Percentiles rank a stretch among this genome's conserved stretches.
Conservation (phyloP, 2,797 vertebrate species). For the Adelosebastes latens region DNA sequence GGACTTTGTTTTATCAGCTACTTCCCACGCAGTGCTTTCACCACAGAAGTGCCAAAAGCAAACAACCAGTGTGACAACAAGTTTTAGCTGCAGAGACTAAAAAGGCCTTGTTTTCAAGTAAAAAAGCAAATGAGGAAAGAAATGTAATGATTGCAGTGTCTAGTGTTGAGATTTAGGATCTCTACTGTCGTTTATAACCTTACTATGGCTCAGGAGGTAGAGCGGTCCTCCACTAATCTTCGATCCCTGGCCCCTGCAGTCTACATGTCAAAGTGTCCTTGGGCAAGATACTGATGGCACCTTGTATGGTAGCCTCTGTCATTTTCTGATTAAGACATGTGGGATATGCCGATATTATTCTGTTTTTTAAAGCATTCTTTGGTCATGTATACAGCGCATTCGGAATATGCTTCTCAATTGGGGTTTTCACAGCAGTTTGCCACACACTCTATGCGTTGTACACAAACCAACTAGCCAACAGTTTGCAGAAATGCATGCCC, state of each 20-base stretch:
- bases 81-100: not conserved
- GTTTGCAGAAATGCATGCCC: too few species aligned
- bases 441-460: too few species aligned
- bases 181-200: not conserved
- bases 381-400: too few species aligned
- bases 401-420: too few species aligned
- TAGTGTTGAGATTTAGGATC: not conserved
- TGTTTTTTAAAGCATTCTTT: too few species aligned
- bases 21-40: not conserved
- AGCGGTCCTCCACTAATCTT: not conserved
- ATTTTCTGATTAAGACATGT: too few species aligned
- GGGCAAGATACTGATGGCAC: not conserved
- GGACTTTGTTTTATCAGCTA: not conserved
- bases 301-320: not conserved
- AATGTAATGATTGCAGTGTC: not conserved
- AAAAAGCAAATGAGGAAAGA: not conserved
- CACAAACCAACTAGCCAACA: too few species aligned
- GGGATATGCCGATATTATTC: too few species aligned
- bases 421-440: too few species aligned
- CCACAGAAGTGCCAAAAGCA: constrained; percentile 18
- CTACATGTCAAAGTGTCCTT: not conserved
- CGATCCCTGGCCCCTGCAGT: not conserved
- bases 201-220: not conserved
- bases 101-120: not conserved
- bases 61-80: not conserved